phyloP scores from a whole-genome alignment of 2,888 invertebrate species.

The Patella ulyssiponensis region DNA sequence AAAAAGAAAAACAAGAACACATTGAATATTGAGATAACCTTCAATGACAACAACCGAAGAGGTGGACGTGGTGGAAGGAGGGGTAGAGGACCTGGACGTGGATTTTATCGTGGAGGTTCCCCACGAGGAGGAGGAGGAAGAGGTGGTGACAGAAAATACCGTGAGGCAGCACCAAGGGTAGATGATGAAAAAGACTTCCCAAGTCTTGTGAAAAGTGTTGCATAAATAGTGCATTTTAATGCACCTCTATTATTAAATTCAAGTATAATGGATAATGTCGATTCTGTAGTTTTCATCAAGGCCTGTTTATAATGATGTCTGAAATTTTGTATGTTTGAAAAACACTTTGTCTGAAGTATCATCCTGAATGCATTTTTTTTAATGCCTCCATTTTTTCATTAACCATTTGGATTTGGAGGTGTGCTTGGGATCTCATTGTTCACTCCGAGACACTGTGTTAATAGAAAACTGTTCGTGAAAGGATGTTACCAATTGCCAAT shows the following conservation, averaged over 20 bases:
- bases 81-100: constrained; percentile 61
- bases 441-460: not conserved
- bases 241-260: not conserved
- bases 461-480: no score
- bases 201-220: constrained; percentile 79
- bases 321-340: constrained; percentile 11
- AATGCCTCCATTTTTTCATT: not conserved
- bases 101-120: constrained; percentile 55
- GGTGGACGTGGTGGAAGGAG: constrained; percentile 54
- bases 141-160: constrained; percentile 57
- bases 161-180: constrained; percentile 81
- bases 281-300: constrained; percentile 7
- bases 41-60: constrained; percentile 67
- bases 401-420: not conserved
- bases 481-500: no score
- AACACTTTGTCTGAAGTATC: not conserved
- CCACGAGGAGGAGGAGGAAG: constrained; percentile 52
- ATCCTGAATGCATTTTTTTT: not conserved
- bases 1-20: constrained; percentile 58
- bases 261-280: constrained; percentile 11
- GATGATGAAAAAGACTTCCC: constrained; percentile 97
- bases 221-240: constrained; percentile 38
- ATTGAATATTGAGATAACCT: constrained; percentile 69
- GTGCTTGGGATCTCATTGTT: constrained; percentile 4
- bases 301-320: constrained; percentile 7